Percentiles rank a stretch among this genome's conserved stretches.
These are phyloP conservation scores for Coptotermes formosanus DNA, from an alignment of 1,140 invertebrate species.

Conservation along the genomic window DNA sequence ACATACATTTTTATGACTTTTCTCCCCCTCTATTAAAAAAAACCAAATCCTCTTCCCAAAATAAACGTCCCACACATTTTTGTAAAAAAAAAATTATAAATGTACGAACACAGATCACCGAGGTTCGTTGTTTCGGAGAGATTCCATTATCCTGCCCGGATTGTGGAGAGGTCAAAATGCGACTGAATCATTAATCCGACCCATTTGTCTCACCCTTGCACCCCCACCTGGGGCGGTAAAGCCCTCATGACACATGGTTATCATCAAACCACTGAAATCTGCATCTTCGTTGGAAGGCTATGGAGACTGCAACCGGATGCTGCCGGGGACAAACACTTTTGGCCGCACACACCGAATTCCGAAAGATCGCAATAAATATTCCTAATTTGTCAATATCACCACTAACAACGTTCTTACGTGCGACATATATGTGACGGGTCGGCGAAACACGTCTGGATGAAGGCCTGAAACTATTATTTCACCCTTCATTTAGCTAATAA, in stretches of 20 bases:
- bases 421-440: too few relatives aligned
- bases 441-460: too few relatives aligned
- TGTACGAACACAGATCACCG: background rate
- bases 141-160: background rate
- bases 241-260: conserved; percentile 2
- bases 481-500: too few relatives aligned
- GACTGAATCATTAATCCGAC: background rate
- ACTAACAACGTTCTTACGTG: background rate
- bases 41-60: background rate
- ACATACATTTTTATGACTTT: background rate
- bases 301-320: background rate
- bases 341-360: background rate
- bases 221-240: background rate
- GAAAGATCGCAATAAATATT: background rate
- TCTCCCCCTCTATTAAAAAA: background rate
- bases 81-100: background rate
- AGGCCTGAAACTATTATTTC: too few relatives aligned
- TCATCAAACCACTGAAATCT: background rate
- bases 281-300: background rate
- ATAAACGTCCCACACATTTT: background rate
- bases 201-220: background rate
- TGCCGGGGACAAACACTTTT: background rate
- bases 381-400: background rate
- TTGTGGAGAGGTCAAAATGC: conserved; percentile 17
- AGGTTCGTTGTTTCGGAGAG: conserved; percentile 4